phyloP scores from a whole-genome alignment of 2,797 vertebrate genomes.

The Amblyopsis hoosieri region DNA sequence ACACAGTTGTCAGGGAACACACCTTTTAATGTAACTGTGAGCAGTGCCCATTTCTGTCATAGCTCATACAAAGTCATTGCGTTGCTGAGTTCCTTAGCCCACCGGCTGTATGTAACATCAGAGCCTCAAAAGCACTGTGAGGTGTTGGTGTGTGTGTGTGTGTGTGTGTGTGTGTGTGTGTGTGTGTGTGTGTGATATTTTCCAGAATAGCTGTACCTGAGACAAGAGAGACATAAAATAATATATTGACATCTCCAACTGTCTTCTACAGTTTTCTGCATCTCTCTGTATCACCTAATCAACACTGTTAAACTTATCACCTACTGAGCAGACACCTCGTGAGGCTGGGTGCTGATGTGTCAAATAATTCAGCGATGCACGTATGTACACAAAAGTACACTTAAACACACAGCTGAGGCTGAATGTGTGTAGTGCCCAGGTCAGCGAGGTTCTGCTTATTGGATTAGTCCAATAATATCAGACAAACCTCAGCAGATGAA shows the following conservation, averaged over 20 bases:
- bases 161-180: conserved; percentile 4
- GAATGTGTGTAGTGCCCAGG: neutral
- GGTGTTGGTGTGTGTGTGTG: conserved; percentile 5
- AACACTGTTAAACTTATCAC: conserved; percentile 14
- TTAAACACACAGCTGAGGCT: conserved; percentile 13
- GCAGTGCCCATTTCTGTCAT: neutral
- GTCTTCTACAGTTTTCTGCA: conserved; percentile 19
- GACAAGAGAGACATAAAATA: conserved; percentile 51
- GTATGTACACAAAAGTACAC: neutral
- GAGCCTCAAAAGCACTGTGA: conserved; percentile 18
- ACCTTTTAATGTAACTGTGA: conserved; percentile 14
- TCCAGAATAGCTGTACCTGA: conserved; percentile 34
- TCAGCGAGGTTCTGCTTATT: conserved; percentile 9
- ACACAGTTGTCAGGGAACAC: conserved; percentile 41
- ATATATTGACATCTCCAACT: conserved; percentile 48
- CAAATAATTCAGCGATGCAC: neutral
- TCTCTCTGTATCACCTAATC: neutral
- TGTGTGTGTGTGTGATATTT: conserved; percentile 20
- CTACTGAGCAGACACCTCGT: conserved; percentile 23
- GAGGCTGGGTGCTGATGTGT: conserved; percentile 34
- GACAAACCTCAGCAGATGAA: too few relatives aligned
- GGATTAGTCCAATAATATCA: too few relatives aligned
- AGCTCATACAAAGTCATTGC: neutral
- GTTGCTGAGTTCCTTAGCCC: conserved; percentile 4
- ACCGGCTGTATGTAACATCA: conserved; percentile 10